Conservation (phyloP, 2,797 vertebrate species). For the Lepilemur septentrionalis region DNA sequence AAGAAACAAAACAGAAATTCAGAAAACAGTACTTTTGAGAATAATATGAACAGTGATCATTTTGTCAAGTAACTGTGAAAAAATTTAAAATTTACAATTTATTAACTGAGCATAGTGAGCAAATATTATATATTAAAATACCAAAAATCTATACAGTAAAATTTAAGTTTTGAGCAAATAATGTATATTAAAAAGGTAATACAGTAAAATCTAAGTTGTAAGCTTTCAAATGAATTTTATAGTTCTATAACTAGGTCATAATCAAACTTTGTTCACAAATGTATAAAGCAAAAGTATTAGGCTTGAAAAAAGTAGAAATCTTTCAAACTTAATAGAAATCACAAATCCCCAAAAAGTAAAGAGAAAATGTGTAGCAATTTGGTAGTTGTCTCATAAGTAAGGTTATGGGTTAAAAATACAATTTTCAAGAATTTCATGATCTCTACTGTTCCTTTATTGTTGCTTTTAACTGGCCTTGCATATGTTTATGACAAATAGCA, state of each 20-base stretch:
- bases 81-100: background rate
- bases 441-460: background rate
- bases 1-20: slow-evolving; percentile 44
- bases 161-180: background rate
- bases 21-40: background rate
- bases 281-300: background rate
- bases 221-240: background rate
- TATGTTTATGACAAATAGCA: background rate
- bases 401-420: background rate
- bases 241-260: background rate
- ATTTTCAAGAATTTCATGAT: background rate
- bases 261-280: slow-evolving; percentile 5
- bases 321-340: slow-evolving; percentile 12
- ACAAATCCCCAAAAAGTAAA: background rate
- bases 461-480: background rate
- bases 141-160: too few relatives aligned
- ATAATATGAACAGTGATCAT: background rate
- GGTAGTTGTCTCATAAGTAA: background rate
- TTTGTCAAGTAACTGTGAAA: slow-evolving; percentile 3
- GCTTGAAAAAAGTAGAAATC: background rate
- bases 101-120: slow-evolving; percentile 34
- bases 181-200: background rate
- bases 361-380: background rate
- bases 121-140: background rate
- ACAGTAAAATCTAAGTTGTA: slow-evolving; percentile 17